Base-by-base conservation (phyloP, 2,797 vertebrate genomes). In the Anabacerthia variegaticeps region DNA sequence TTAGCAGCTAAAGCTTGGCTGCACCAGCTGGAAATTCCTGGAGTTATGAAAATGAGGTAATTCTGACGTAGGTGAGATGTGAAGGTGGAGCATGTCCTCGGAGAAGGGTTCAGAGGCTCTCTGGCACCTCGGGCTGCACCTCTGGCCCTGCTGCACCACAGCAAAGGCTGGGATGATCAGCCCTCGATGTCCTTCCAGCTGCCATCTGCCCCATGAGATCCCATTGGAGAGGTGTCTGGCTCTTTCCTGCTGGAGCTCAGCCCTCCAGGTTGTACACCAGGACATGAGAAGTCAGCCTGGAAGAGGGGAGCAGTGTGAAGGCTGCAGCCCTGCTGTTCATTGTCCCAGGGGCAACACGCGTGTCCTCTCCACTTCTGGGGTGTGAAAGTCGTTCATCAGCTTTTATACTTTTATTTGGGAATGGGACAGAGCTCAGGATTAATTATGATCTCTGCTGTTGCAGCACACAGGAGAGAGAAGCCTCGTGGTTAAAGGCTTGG, bases 21-120 rank as follows among this genome's bases (percentile, higher is more conserved):
- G 61, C 6, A 0, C 56, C 55, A 44, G 69, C 85, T 97, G 97
- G 94, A 97, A 95, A 95, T 93, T 94, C 65, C 86, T 94, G 80
- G 65, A 32, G 72, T 72, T 69, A 88, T 86, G 94, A 88, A 39
- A 51, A 94, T 96, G 96, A 97, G 89, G 93, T 85, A 68, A 96
- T 96, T 67, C 83, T 97, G 95, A 96, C 72, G 63, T 81, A 95
- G 95, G 96, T 95, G 97, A 97, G 91, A 97, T 65, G 74, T 32
- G 90, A 91, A 95, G 97, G 95, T 92, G 97, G 94, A 77, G 92
- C 43, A 41, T 44, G 95, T 95, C 90, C 84, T 89, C 15, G 5
- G 84, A 92, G 90, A 54, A 94, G 87, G 68, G 89, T 78, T 94
- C 92, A 85, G 90, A 88, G 76, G 54, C 55, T 37, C 46, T 61